A percentile compares a stretch with the other conserved stretches of the same genome.
Conservation (phyloP, 1,140 invertebrate genomes). For the Thrips palmi region DNA sequence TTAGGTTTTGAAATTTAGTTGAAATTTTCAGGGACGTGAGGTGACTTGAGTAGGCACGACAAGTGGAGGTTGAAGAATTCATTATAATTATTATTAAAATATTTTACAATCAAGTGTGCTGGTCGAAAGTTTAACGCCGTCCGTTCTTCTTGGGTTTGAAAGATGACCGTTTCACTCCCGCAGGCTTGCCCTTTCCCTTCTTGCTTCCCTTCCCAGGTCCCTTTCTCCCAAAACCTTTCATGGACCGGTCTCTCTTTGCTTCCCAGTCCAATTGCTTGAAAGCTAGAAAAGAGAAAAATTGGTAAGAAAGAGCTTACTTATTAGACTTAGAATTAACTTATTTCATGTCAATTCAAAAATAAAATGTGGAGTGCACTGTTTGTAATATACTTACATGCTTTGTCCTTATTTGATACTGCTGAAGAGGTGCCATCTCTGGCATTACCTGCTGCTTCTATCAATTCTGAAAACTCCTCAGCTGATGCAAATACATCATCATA, state of each 20-base stretch:
- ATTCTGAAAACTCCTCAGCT: slow-evolving; percentile 50
- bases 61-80: too few species aligned
- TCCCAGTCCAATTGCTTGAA: slow-evolving; percentile 15
- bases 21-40: too few species aligned
- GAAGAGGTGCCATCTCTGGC: slow-evolving; percentile 39
- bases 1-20: too few species aligned
- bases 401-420: slow-evolving; percentile 40
- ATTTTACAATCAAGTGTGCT: too few species aligned
- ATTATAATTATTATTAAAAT: too few species aligned
- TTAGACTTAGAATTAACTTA: not conserved
- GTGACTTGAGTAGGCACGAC: too few species aligned
- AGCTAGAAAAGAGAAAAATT: slow-evolving; percentile 7
- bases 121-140: too few species aligned
- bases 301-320: not conserved
- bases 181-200: too few species aligned
- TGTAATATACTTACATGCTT: slow-evolving; percentile 25
- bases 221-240: too few species aligned
- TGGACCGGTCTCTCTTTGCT: slow-evolving; percentile 12
- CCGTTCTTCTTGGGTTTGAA: too few species aligned
- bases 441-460: slow-evolving; percentile 43
- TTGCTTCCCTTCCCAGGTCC: too few species aligned
- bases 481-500: slow-evolving; percentile 34
- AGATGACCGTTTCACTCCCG: too few species aligned
- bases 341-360: not conserved
- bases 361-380: not conserved